Evolutionary conservation across 2,888 invertebrate genomes (phyloP).

Genomic region (Anoncus sp.): DNA sequence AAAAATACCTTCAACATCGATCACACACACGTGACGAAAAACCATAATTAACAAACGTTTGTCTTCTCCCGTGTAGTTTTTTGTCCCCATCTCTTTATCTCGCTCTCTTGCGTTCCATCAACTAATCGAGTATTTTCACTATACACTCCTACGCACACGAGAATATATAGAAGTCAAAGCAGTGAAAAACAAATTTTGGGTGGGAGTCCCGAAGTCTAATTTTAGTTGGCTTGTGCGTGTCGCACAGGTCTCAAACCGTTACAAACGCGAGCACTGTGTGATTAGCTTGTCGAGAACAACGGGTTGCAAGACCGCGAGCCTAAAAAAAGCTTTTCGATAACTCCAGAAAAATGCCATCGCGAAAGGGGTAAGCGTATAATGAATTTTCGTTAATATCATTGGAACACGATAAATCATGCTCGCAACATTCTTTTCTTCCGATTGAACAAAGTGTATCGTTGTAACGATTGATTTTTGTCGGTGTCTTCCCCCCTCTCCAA

Average conservation of each 20-base stretch:
- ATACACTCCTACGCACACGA: neutral
- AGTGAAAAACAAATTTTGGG: constrained; percentile 51
- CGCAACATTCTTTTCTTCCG: neutral
- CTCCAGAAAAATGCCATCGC: constrained; percentile 47
- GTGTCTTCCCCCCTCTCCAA: too few species aligned
- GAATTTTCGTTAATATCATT: neutral
- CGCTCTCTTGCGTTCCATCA: neutral
- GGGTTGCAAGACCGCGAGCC: constrained; percentile 9
- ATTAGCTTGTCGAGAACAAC: constrained; percentile 57
- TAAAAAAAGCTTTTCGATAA: constrained; percentile 1
- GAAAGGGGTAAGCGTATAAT: constrained; percentile 49
- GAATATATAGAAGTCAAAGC: constrained; percentile 37
- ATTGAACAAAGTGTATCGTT: neutral
- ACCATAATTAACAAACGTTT: neutral
- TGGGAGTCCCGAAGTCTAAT: constrained; percentile 66
- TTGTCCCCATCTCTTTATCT: neutral
- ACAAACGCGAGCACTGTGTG: constrained; percentile 38
- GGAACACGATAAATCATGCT: too few species aligned
- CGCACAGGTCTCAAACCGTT: constrained; percentile 46
- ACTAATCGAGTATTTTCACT: constrained; percentile 27
- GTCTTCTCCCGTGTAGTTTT: too few species aligned
- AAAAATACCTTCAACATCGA: neutral
- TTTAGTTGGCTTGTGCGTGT: constrained; percentile 62
- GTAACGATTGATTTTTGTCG: neutral
- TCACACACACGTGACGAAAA: neutral